Base-by-base conservation (phyloP, 2,113 vertebrate genomes). In the Mus pahari region DNA sequence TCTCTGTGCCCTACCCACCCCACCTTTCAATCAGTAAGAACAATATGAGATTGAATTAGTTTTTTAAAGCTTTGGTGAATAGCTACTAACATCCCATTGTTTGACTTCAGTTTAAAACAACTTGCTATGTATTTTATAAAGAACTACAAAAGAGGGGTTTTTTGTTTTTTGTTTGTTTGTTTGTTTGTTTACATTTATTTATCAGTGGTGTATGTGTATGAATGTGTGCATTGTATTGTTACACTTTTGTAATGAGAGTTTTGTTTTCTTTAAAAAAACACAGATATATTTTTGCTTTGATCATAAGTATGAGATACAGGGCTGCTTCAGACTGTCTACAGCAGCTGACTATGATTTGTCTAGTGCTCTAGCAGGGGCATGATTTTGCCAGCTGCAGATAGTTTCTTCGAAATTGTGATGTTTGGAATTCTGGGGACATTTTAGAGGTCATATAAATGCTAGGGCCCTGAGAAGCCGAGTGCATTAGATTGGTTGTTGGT, bases 11-110 rank as follows among this genome's bases (percentile, higher is more conserved):
- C 33, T 39, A 42, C 33, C 62, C 33, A 45, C 75, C 53, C 73
- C 81, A 28, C 48, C 87, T 60, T 19, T 55, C 78, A 90, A 89
- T 73, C 83, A 93, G 92, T 91, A 19, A 86, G 78, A 92, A 68
- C 55, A 28, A n/a, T 83, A n/a, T 19, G 60, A 66, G 82, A 66
- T 8, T 64, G 82, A 66, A 31, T 11, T 68, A 62, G 92, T 39
- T 94, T 88, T 83, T 58, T 53, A 86, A 92, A 70, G 58, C 31
- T 68, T 66, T 64, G 53, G 53, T 50, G 48, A 89, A 24, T 71
- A 81, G 48, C 53, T 77, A 64, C 74, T 50, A 70, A 86, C 22
- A 92, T 45, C 19, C 12, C 50, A 73, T 17, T 94, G 92, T 62
- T 39, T 60, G 33, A 60, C n/a, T 60, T 60, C 9, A 58, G 50